phyloP scores from a whole-genome alignment of 1,140 invertebrate species.

The Drosophila leontia region DNA sequence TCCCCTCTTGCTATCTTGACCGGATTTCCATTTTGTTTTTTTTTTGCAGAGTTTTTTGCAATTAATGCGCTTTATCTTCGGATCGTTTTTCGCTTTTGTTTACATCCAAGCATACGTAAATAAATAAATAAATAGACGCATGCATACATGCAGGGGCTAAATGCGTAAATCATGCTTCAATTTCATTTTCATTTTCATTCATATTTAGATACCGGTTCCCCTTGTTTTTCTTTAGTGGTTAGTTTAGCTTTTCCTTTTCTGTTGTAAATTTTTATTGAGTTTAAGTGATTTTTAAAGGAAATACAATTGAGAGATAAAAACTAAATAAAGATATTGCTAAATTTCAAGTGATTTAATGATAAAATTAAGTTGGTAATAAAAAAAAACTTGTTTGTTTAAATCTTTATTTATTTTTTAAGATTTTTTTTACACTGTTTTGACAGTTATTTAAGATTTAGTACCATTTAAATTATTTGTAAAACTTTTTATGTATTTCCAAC shows the following conservation, averaged over 20 bases:
- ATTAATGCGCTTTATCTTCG: conserved; percentile 73
- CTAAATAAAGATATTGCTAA: neutral
- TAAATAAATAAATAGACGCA: conserved; percentile 68
- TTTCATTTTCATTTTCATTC: conserved; percentile 55
- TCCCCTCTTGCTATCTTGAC: conserved; percentile 15
- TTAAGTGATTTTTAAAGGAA: neutral
- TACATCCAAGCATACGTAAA: conserved; percentile 73
- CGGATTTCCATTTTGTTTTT: neutral
- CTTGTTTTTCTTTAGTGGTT: neutral
- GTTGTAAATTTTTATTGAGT: neutral
- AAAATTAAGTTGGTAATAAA: neutral
- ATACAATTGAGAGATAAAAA: neutral
- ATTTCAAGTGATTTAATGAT: neutral
- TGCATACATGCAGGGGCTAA: conserved; percentile 18
- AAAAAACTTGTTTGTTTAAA: neutral
- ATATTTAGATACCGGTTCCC: conserved; percentile 37
- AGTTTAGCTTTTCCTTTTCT: neutral
- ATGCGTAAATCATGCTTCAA: conserved; percentile 36
- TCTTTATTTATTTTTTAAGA: neutral
- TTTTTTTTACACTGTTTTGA: neutral
- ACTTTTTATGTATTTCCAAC: neutral
- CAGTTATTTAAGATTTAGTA: neutral
- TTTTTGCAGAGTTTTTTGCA: conserved; percentile 47
- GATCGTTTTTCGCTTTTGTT: conserved; percentile 64
- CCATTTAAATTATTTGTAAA: neutral